Conservation (phyloP, 1,140 invertebrate species). For the Lepidurus arcticus region DNA sequence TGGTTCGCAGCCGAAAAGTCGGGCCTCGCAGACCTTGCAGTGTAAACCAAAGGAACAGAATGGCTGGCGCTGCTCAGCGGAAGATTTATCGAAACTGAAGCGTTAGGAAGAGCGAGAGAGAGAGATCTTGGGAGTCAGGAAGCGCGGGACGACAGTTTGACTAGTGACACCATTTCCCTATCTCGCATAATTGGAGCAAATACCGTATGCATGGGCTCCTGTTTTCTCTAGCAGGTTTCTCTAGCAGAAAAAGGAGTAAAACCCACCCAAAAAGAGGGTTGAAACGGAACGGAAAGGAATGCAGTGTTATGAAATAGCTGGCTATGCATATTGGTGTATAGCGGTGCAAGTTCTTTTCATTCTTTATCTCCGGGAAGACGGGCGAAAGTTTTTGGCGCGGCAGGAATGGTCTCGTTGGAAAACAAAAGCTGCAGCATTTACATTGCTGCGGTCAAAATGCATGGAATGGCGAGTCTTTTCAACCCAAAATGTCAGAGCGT, state of each 20-base stretch:
- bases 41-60: no score
- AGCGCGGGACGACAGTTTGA: no score
- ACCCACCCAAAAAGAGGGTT: not conserved
- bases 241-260: not conserved
- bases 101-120: no score
- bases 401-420: not conserved
- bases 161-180: no score
- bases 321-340: not conserved
- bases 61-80: no score
- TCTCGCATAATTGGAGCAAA: no score
- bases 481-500: conserved; percentile 12
- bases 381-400: conserved; percentile 1
- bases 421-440: not conserved
- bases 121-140: no score
- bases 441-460: conserved; percentile 21
- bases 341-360: not conserved
- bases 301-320: not conserved
- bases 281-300: not conserved
- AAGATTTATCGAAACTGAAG: no score
- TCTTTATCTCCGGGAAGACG: not conserved
- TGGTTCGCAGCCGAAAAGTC: not conserved
- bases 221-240: not conserved
- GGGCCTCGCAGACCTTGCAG: no score
- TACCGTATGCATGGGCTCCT: not conserved
- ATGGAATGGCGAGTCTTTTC: not conserved